Percentiles rank a stretch among this genome's conserved stretches.
These are phyloP conservation scores for Chalcis sispes DNA, from an alignment of 2,888 invertebrate genomes.

Conservation along the genomic window DNA sequence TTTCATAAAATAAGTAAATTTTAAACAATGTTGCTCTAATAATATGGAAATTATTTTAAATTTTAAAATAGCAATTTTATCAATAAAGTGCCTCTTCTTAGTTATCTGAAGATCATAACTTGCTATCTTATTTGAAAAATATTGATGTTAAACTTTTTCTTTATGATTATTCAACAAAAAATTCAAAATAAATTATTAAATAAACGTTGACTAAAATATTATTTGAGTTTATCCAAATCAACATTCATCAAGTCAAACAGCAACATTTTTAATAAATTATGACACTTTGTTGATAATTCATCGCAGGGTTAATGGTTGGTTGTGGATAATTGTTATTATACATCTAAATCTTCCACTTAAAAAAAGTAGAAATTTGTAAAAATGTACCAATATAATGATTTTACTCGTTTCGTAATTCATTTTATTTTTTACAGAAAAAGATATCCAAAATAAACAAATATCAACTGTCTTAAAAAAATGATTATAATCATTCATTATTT, in stretches of 20 bases:
- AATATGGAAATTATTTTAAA: constrained; percentile 11
- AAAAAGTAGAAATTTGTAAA: constrained; percentile 11
- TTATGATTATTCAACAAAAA: constrained; percentile 4
- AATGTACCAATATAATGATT: background rate
- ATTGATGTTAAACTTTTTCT: background rate
- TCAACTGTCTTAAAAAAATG: too few relatives aligned
- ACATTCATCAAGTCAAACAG: constrained; percentile 17
- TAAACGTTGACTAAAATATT: background rate
- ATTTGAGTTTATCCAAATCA: background rate
- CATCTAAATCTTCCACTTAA: background rate
- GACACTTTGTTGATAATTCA: constrained; percentile 23
- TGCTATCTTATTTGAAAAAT: constrained; percentile 13
- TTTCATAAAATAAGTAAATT: constrained; percentile 7
- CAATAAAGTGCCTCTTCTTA: constrained; percentile 23
- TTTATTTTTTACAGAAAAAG: background rate
- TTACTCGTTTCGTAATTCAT: constrained; percentile 4
- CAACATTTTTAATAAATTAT: constrained; percentile 4
- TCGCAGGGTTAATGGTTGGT: constrained; percentile 8
- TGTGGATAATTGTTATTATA: background rate
- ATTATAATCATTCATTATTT: background rate
- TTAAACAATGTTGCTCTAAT: background rate
- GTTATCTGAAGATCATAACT: constrained; percentile 3
- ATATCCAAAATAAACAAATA: constrained; percentile 8
- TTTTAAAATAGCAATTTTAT: background rate
- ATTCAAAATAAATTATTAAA: too few relatives aligned